Conservation (phyloP, 2,113 vertebrate species). For the Cairina moschata region DNA sequence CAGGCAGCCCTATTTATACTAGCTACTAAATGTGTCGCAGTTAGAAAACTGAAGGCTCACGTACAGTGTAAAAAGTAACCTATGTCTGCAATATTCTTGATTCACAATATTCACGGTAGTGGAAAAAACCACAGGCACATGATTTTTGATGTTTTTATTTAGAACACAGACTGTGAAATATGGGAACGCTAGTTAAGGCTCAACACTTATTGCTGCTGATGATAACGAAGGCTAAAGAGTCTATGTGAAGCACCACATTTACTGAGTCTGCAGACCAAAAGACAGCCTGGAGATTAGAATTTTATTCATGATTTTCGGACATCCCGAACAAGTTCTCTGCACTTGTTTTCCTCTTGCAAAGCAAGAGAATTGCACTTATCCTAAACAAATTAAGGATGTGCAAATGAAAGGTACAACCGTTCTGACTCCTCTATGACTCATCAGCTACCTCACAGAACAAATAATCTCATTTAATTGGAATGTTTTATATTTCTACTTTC, state of each 20-base stretch:
- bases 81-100: not conserved
- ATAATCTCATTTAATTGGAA: not conserved
- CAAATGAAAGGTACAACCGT: not conserved
- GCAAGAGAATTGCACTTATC: not conserved
- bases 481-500: not conserved
- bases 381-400: not conserved
- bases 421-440: not conserved
- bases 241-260: not conserved
- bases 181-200: not conserved
- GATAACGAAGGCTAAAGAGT: not conserved
- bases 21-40: not conserved
- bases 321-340: not conserved
- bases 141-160: not conserved
- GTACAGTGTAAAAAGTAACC: accelerated
- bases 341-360: not conserved
- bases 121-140: not conserved
- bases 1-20: not conserved
- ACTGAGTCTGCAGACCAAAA: not conserved
- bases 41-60: not conserved
- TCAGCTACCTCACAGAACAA: not conserved
- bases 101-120: not conserved
- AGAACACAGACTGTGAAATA: not conserved
- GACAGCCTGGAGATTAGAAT: not conserved
- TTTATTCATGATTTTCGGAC: not conserved
- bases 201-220: not conserved